Evolutionary conservation across 2,113 vertebrate species (phyloP).

Genomic region (Balaeniceps rex): DNA sequence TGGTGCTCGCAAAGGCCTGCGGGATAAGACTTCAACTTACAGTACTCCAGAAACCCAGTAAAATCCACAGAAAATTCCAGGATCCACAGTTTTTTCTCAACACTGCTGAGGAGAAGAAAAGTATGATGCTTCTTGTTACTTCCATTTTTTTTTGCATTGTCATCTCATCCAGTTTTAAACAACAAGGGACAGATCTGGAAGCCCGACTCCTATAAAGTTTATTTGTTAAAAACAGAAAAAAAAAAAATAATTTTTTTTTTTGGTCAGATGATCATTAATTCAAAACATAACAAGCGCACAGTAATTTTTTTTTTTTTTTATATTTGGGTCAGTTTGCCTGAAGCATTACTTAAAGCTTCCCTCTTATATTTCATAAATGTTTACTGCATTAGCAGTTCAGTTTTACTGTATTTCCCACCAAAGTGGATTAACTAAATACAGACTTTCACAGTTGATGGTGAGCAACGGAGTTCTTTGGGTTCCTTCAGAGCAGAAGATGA

Average conservation of each 20-base stretch:
- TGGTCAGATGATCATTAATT: neutral
- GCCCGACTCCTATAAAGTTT: slow-evolving; percentile 19
- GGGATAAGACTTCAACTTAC: slow-evolving; percentile 4
- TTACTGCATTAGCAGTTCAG: neutral
- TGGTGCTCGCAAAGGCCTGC: neutral
- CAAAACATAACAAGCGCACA: neutral
- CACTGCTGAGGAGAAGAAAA: slow-evolving; percentile 30
- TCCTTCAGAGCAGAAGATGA: neutral
- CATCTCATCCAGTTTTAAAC: slow-evolving; percentile 44
- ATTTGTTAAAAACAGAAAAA: neutral
- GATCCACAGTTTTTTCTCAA: slow-evolving; percentile 29
- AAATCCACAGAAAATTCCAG: slow-evolving; percentile 33
- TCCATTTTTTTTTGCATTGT: neutral
- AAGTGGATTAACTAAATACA: neutral
- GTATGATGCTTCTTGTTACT: neutral
- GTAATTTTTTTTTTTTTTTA: neutral
- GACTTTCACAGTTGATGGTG: neutral
- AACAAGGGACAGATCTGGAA: neutral
- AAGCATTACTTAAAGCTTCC: neutral
- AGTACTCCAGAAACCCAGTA: slow-evolving; percentile 22
- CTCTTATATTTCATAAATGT: neutral
- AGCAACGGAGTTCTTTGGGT: neutral
- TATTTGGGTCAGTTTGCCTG: neutral
- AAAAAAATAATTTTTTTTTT: neutral
- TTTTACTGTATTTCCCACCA: neutral